Conservation (phyloP, 2,797 vertebrate genomes). For the Rhabdomys pumilio region DNA sequence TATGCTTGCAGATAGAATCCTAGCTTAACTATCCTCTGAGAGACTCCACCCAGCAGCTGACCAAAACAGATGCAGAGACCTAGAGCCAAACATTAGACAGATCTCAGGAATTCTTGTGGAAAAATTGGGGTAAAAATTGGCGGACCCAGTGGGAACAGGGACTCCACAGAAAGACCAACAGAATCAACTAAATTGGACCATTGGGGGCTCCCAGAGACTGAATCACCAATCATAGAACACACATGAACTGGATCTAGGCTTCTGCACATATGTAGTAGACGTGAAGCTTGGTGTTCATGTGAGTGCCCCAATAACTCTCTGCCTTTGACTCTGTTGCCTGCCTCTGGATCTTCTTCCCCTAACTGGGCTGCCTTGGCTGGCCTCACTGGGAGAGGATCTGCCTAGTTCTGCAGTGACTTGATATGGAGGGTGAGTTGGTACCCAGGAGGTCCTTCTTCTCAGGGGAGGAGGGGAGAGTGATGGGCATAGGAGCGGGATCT, state of each 20-base stretch:
- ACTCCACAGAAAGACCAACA: neutral
- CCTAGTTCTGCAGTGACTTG: neutral
- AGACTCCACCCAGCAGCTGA: neutral
- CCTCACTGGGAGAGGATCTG: neutral
- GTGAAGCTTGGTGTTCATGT: neutral
- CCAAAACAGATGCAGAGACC: neutral
- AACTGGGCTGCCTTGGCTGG: neutral
- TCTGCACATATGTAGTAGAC: neutral
- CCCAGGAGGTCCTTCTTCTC: neutral
- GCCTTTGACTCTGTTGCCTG: neutral
- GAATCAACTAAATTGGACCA: neutral
- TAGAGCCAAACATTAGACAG: neutral
- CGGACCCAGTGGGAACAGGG: neutral
- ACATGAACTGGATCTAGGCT: neutral
- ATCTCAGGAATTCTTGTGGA: neutral
- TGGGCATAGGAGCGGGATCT: neutral
- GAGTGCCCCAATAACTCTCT: neutral
- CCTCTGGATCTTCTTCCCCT: neutral
- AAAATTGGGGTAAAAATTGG: neutral
- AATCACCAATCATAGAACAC: neutral
- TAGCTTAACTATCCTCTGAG: neutral
- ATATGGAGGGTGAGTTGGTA: neutral
- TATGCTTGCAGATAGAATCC: neutral
- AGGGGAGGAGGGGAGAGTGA: neutral
- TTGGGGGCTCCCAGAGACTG: neutral